Conservation (phyloP, 2,113 vertebrate genomes). For the Gymnobelideus leadbeateri region DNA sequence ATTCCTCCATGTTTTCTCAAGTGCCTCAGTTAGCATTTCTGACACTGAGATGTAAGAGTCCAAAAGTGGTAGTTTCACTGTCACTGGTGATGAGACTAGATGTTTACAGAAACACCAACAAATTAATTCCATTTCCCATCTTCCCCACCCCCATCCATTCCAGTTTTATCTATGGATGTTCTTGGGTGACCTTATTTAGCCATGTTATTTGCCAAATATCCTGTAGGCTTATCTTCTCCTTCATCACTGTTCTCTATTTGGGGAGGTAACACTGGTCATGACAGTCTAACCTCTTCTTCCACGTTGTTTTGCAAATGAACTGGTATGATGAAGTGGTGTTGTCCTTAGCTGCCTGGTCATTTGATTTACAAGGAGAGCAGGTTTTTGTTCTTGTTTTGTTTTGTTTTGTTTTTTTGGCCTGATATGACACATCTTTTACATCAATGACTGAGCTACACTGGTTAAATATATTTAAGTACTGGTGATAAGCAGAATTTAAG, state of each 20-base stretch:
- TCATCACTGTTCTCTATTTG: not conserved
- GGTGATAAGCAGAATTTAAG: not conserved
- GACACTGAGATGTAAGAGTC: not conserved
- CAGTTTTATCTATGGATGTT: not conserved
- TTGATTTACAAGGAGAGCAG: not conserved
- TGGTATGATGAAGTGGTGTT: not conserved
- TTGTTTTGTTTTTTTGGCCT: not conserved
- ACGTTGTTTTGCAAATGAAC: not conserved
- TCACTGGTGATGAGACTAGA: not conserved
- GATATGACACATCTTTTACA: not conserved
- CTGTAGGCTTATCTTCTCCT: not conserved
- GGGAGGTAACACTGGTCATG: not conserved
- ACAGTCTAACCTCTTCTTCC: not conserved
- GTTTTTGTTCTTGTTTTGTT: not conserved
- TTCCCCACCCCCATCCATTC: accelerated
- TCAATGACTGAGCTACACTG: not conserved
- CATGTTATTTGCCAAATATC: not conserved
- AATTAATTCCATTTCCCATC: not conserved
- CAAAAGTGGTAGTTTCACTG: not conserved
- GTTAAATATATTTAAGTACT: not conserved
- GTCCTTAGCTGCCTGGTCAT: not conserved
- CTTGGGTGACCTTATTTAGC: not conserved
- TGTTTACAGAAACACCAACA: not conserved
- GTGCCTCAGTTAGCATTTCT: not conserved
- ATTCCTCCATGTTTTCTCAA: not conserved